phyloP scores from a whole-genome alignment of 2,888 invertebrate genomes.

The Dasypolia templi region DNA sequence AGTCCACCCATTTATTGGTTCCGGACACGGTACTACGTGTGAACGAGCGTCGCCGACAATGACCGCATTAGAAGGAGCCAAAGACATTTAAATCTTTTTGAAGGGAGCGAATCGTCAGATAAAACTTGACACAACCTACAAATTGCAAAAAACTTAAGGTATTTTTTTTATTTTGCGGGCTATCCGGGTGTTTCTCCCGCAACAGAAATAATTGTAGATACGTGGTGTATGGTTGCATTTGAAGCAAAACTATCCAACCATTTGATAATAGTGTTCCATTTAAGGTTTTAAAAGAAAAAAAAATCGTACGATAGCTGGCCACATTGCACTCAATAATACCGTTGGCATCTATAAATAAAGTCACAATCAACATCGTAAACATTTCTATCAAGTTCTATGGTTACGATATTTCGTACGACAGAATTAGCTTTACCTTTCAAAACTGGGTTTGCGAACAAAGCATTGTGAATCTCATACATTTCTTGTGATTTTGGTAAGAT shows the following conservation, averaged over 20 bases:
- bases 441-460: conserved; percentile 26
- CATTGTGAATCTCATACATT: conserved; percentile 1
- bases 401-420: conserved; percentile 34
- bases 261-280: neutral
- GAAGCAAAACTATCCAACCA: neutral
- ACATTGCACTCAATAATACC: conserved; percentile 28
- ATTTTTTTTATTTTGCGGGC: too few relatives aligned
- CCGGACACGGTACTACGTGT: too few relatives aligned
- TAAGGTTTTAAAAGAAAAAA: conserved; percentile 22
- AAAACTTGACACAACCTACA: too few relatives aligned
- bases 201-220: neutral
- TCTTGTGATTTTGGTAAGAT: neutral
- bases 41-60: too few relatives aligned
- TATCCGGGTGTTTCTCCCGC: too few relatives aligned
- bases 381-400: conserved; percentile 31
- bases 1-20: too few relatives aligned
- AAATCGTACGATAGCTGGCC: conserved; percentile 2
- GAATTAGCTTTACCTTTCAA: conserved; percentile 39
- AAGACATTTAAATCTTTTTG: too few relatives aligned
- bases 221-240: neutral
- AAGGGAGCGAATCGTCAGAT: too few relatives aligned
- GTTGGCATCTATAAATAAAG: conserved; percentile 42
- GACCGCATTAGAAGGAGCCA: too few relatives aligned
- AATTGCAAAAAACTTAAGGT: too few relatives aligned
- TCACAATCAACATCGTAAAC: conserved; percentile 47